Evolutionary conservation across 2,797 vertebrate species (phyloP).

Genomic region (Notoglanidium macrostoma): DNA sequence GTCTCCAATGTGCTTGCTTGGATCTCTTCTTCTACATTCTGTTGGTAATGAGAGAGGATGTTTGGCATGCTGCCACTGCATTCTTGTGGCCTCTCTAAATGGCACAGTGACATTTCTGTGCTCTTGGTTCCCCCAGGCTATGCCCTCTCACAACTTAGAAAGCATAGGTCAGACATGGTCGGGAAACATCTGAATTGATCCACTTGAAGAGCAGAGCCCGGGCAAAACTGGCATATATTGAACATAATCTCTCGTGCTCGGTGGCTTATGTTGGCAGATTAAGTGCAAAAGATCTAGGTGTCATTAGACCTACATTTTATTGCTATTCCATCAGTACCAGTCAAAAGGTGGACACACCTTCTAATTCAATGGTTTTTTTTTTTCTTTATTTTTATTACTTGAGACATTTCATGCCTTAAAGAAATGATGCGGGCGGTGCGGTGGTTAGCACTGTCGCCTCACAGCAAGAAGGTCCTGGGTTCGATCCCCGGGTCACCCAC

Average conservation of each 20-base stretch:
- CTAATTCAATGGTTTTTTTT: too few relatives aligned
- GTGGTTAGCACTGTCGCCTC: too few relatives aligned
- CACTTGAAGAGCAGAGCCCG: slow-evolving; percentile 18
- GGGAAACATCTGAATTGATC: slow-evolving; percentile 28
- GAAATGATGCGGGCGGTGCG: too few relatives aligned
- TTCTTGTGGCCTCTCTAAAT: slow-evolving; percentile 38
- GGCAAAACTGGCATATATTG: slow-evolving; percentile 4
- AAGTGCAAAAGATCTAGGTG: not conserved
- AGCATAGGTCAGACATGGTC: slow-evolving; percentile 22
- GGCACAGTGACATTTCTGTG: slow-evolving; percentile 41
- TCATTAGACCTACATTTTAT: not conserved
- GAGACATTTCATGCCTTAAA: too few relatives aligned
- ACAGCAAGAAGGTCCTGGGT: too few relatives aligned
- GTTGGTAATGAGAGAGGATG: slow-evolving; percentile 16
- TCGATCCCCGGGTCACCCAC: too few relatives aligned
- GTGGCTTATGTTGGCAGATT: not conserved
- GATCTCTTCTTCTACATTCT: slow-evolving; percentile 23
- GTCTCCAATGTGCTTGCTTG: slow-evolving; percentile 2
- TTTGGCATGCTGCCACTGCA: slow-evolving; percentile 18
- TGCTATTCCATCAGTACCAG: too few relatives aligned
- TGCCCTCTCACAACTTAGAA: not conserved
- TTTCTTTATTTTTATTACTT: too few relatives aligned
- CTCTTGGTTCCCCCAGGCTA: not conserved
- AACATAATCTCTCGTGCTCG: not conserved
- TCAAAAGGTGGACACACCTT: too few relatives aligned